A percentile compares a stretch with the other conserved stretches of the same genome.
phyloP scores from a whole-genome alignment of 2,888 invertebrate genomes.

The Cephus spinipes region DNA sequence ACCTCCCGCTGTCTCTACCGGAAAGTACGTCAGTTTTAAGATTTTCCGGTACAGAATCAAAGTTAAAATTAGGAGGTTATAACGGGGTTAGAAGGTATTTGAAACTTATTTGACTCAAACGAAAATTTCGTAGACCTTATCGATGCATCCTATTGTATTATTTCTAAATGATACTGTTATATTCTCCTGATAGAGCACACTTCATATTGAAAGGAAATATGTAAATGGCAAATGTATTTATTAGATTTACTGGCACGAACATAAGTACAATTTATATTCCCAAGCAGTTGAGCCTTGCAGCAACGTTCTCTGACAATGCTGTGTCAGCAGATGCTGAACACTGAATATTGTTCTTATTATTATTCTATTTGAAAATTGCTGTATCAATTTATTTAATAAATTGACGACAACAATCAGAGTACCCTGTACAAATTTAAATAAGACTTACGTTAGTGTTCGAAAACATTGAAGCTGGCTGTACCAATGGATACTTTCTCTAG shows the following conservation, averaged over 20 bases:
- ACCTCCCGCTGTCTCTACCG: background rate
- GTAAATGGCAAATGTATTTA: background rate
- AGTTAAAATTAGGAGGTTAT: background rate
- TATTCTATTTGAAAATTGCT: background rate
- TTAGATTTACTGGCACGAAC: background rate
- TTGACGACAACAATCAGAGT: background rate
- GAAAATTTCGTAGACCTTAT: background rate
- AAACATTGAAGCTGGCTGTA: background rate
- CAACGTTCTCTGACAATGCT: background rate
- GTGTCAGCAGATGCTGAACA: background rate
- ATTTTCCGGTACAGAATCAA: background rate
- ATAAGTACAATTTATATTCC: background rate
- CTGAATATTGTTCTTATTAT: background rate
- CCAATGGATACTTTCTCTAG: background rate
- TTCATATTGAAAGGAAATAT: background rate
- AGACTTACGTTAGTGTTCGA: background rate
- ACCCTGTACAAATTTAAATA: background rate
- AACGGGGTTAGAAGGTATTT: background rate
- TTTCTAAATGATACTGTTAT: background rate
- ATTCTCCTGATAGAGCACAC: background rate
- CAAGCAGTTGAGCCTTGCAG: background rate
- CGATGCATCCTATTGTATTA: background rate
- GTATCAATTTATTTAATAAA: background rate
- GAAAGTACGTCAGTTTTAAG: background rate
- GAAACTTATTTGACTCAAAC: background rate